Conservation (phyloP, 2,113 vertebrate species). For the Xiphophorus hellerii region DNA sequence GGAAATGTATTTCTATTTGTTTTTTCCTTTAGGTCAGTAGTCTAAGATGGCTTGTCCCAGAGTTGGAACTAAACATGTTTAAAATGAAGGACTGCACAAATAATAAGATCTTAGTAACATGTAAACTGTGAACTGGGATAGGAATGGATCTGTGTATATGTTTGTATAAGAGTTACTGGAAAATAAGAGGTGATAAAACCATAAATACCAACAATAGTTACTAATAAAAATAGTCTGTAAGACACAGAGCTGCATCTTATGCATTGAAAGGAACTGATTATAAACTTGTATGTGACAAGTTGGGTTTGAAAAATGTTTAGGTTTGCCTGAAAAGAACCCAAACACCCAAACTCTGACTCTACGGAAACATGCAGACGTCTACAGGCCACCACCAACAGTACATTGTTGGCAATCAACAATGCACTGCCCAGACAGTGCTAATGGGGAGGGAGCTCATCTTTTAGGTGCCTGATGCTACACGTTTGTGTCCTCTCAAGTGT, state of each 20-base stretch:
- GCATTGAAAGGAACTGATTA: background rate
- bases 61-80: no score
- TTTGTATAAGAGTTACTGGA: no score
- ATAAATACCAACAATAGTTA: no score
- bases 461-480: constrained; percentile 36
- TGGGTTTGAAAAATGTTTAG: background rate
- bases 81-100: no score
- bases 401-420: constrained; percentile 96
- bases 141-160: no score
- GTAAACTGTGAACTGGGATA: no score
- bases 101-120: no score
- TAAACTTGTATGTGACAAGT: background rate
- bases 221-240: background rate
- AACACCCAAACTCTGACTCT: constrained; percentile 50
- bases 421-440: constrained; percentile 89
- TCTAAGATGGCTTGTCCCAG: no score
- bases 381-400: constrained; percentile 88
- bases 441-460: constrained; percentile 71
- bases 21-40: no score
- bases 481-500: constrained; percentile 59
- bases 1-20: no score
- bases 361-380: constrained; percentile 77
- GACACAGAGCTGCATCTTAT: background rate
- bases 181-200: no score
- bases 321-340: constrained; percentile 2